phyloP scores from a whole-genome alignment of 92 coral and sea anemone genomes.

The Zoanthus sociatus region DNA sequence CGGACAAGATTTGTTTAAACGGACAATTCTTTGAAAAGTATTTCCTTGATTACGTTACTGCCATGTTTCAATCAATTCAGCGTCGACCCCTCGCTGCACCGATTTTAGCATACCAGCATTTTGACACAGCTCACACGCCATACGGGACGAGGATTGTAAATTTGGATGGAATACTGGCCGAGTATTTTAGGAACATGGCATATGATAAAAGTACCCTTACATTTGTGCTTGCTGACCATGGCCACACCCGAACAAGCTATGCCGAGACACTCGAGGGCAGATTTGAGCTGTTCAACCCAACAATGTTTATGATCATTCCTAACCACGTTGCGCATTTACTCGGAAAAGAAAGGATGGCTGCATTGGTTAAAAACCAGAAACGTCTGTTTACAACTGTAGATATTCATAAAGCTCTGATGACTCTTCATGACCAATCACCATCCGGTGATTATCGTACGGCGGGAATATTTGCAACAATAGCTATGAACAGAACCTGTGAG shows the following conservation, averaged over 20 bases:
- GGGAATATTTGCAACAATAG: slow-evolving; percentile 51
- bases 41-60: slow-evolving; percentile 65
- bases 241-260: slow-evolving; percentile 75
- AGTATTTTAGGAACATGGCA: slow-evolving; percentile 66
- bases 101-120: slow-evolving; percentile 62
- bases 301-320: slow-evolving; percentile 77
- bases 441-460: slow-evolving; percentile 49
- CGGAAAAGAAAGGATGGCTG: slow-evolving; percentile 68
- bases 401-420: slow-evolving; percentile 77
- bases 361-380: slow-evolving; percentile 76
- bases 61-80: slow-evolving; percentile 45
- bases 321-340: slow-evolving; percentile 67
- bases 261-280: slow-evolving; percentile 76
- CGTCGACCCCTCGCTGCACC: slow-evolving; percentile 45
- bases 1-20: slow-evolving; percentile 77
- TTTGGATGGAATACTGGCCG: slow-evolving; percentile 72
- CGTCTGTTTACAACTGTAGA: slow-evolving; percentile 77
- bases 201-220: slow-evolving; percentile 74
- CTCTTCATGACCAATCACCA: slow-evolving; percentile 63
- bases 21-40: slow-evolving; percentile 78
- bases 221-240: slow-evolving; percentile 79
- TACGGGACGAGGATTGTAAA: slow-evolving; percentile 75
- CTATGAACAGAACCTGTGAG: slow-evolving; percentile 58
- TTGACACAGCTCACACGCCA: slow-evolving; percentile 81
- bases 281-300: slow-evolving; percentile 76